phyloP scores from a whole-genome alignment of 2,113 vertebrate genomes.

The Sphaerodactylus townsendi region DNA sequence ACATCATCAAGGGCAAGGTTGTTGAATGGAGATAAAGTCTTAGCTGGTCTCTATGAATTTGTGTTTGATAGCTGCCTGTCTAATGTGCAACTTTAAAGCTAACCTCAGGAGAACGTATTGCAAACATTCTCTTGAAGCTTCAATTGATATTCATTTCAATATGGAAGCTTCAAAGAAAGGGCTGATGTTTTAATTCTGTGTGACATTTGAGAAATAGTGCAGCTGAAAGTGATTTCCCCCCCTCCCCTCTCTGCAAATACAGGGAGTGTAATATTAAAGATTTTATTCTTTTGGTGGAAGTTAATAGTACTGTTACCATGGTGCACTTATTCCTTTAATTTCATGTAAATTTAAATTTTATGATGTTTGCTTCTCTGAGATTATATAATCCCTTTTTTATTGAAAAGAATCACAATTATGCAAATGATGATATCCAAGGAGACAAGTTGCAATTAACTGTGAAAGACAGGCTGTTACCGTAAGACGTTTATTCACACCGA shows the following conservation, averaged over 20 bases:
- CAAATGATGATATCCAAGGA: conserved; percentile 76
- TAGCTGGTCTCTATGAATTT: not conserved
- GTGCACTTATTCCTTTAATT: conserved; percentile 77
- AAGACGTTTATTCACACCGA: conserved; percentile 67
- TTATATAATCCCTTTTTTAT: conserved; percentile 77
- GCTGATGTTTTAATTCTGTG: conserved; percentile 72
- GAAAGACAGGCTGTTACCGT: conserved; percentile 69
- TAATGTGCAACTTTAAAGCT: conserved; percentile 27
- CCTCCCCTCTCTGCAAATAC: conserved; percentile 55
- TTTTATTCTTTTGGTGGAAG: conserved; percentile 69
- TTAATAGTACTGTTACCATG: conserved; percentile 71
- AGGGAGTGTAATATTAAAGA: conserved; percentile 67
- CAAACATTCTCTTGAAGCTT: conserved; percentile 57
- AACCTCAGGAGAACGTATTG: conserved; percentile 53
- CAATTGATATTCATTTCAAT: conserved; percentile 60
- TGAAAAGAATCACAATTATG: conserved; percentile 77
- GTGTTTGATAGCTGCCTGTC: conserved; percentile 18
- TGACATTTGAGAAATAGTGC: conserved; percentile 65
- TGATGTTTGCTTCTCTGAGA: conserved; percentile 76
- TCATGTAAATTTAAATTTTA: conserved; percentile 76
- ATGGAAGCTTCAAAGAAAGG: conserved; percentile 57
- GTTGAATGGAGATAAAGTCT: not conserved
- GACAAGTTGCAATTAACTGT: conserved; percentile 77
- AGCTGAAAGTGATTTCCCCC: conserved; percentile 58
- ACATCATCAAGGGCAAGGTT: not conserved